Base-by-base conservation (phyloP, 2,113 vertebrate genomes). In the Centropus unirufus region DNA sequence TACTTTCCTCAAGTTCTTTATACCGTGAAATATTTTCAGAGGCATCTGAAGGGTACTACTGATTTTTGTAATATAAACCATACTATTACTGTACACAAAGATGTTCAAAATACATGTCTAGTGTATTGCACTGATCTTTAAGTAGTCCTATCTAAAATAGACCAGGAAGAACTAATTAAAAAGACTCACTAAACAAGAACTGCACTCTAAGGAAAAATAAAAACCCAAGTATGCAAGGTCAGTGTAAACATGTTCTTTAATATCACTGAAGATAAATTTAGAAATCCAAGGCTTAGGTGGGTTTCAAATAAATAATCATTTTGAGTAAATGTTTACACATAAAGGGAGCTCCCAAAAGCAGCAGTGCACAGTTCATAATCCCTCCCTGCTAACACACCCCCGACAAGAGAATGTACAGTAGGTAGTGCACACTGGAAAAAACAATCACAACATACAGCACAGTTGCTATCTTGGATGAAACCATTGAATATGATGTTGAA, bases 231-330 rank as follows among this genome's bases (percentile, higher is more conserved):
- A 86, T 30, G 81, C 87, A 42, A 66, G 18, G 21, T 82, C 87
- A 74, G 61, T 95, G 96, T 97, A 96, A 97, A 96, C 95, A 80
- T 40, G n/a, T 91, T 95, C 72, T 96, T 97, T 96, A 96, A 93
- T 97, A 91, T 76, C 89, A 94, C 57, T 78, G 93, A 89, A 93
- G 81, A 87, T 57, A 81, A 93, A 88, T 73, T 92, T 75, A 89
- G 85, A 88, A 94, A 87, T 92, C 90, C 94, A 91, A 80, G 52
- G 64, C 72, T 83, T 74, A 46, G 62, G 76, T 68, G 89, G 62
- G 83, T 91, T 96, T 96, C 87, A 97, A 97, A 97, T 97, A 97
- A 96, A 97, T 97, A 97, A 91, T 34, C 8, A 54, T 59, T 91
- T 85, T 87, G 89, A 78, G 30, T 59, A 92, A 95, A 83, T 55